These are phyloP conservation scores for Tetheella fluctuosa DNA, from an alignment of 2,888 invertebrate species.

Conservation along the genomic window DNA sequence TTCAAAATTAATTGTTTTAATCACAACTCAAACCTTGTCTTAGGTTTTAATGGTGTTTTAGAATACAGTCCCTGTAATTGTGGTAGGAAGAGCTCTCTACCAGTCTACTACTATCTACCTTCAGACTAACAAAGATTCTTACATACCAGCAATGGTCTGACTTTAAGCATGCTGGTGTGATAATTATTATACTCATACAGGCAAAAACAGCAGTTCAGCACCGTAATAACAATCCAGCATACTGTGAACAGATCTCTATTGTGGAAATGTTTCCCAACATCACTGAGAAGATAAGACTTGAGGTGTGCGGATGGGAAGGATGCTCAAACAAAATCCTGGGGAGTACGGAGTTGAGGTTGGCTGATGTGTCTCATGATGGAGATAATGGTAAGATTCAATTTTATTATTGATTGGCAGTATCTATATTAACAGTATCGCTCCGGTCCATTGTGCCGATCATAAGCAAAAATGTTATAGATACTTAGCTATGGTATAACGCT, in stretches of 20 bases:
- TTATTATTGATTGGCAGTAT: too few species aligned
- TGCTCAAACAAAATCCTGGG: constrained; percentile 67
- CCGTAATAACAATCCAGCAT: constrained; percentile 86
- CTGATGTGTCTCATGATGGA: constrained; percentile 65
- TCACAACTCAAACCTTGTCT: too few species aligned
- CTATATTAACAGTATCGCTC: too few species aligned
- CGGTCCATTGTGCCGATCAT: too few species aligned
- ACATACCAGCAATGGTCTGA: not conserved
- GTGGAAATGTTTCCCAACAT: constrained; percentile 93
- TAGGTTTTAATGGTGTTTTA: too few species aligned
- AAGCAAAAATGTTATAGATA: too few species aligned
- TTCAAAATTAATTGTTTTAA: too few species aligned
- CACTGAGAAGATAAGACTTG: constrained; percentile 88
- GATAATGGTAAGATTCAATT: constrained; percentile 58
- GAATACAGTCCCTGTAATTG: too few species aligned
- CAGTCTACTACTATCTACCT: too few species aligned
- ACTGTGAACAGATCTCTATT: constrained; percentile 91
- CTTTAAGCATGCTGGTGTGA: not conserved
- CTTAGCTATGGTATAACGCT: too few species aligned
- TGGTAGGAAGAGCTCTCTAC: too few species aligned
- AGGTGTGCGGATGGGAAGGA: constrained; percentile 78
- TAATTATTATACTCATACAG: constrained; percentile 56
- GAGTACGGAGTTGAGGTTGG: constrained; percentile 50
- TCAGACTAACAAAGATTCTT: not conserved
- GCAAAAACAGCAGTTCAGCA: constrained; percentile 86